Base-by-base conservation (phyloP, 2,113 vertebrate species). In the Corydoras maculifer region DNA sequence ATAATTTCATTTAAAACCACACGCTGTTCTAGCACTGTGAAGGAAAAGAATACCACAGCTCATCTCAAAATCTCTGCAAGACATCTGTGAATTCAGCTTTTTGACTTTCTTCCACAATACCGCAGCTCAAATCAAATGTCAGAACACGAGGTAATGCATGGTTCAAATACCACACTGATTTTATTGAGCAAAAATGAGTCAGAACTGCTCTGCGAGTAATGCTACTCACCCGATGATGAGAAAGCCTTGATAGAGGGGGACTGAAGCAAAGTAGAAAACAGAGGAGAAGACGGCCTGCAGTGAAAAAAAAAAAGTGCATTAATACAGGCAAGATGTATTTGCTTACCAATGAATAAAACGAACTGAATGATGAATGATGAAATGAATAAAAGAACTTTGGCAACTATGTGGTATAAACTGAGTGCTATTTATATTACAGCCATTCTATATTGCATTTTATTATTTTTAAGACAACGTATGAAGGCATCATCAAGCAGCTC, bases 191-290 rank as follows among this genome's bases (percentile, higher is more conserved):
- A 68, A 63, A 60, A 82, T 84, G 81, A 84, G 83, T 86, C 84
- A 85, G 73, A 70, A 32, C 62, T 9, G 50, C 64, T 67, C 57
- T 55, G 49, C 0, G 51, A 58, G 3, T 25, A n/a, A 49, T 2
- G 48, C 58, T 61, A 83, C 94, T 94, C 87, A 99, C 95, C 96
- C 95, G 30, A 98, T 96, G 68, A 94, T 93, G 84, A 99, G 92
- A 86, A 97, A 98, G 74, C 95, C 96, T 89, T 98, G 95, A 82
- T 98, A 98, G 78, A 98, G 94, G 2, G 95, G 94, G 54, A 98
- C 93, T 0, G 95, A 98, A 32, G 96, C 96, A 7, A 98, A 98
- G 84, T 94, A 97, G 88, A 98, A 98, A 2, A 98, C 95, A 0
- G 95, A 97, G 13, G 94, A 98, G 77, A 98, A 98, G 54, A 98